Conservation (phyloP, 1,140 invertebrate genomes). For the Caenorhabditis briggsae region DNA sequence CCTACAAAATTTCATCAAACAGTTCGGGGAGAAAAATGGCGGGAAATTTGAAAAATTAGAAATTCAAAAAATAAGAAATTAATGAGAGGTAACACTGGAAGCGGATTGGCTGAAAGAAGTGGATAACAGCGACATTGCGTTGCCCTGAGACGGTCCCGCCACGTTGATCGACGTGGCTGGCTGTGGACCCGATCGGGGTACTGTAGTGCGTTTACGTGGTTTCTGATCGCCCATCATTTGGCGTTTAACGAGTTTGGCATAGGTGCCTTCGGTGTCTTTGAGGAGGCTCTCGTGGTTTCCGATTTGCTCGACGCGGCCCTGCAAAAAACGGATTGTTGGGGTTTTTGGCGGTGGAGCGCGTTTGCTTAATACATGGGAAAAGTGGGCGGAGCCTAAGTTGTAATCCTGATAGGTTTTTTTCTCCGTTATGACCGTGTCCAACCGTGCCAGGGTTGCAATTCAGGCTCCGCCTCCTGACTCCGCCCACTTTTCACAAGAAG, state of each 20-base stretch:
- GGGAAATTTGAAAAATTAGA: too few species aligned
- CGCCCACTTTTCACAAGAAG: neutral
- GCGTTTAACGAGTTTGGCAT: slow-evolving; percentile 60
- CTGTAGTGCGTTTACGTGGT: neutral
- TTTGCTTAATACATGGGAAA: neutral
- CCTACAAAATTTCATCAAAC: too few species aligned
- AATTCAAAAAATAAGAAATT: neutral
- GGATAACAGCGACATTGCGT: slow-evolving; percentile 58
- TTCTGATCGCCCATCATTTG: slow-evolving; percentile 66
- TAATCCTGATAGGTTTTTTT: too few species aligned
- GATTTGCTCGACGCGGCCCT: slow-evolving; percentile 63
- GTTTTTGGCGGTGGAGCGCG: neutral
- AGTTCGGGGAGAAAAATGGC: too few species aligned
- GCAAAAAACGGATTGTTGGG: neutral
- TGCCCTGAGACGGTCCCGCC: slow-evolving; percentile 52
- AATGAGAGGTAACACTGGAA: slow-evolving; percentile 56
- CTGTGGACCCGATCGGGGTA: slow-evolving; percentile 36
- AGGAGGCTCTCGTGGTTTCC: slow-evolving; percentile 63
- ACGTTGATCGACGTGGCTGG: slow-evolving; percentile 28
- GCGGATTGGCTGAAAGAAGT: slow-evolving; percentile 62
- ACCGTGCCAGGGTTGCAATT: too few species aligned
- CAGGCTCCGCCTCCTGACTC: too few species aligned
- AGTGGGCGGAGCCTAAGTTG: too few species aligned
- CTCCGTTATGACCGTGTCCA: too few species aligned
- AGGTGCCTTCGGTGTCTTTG: slow-evolving; percentile 53